Base-by-base conservation (phyloP, 2,797 vertebrate species). In the Enteromius treurensis region DNA sequence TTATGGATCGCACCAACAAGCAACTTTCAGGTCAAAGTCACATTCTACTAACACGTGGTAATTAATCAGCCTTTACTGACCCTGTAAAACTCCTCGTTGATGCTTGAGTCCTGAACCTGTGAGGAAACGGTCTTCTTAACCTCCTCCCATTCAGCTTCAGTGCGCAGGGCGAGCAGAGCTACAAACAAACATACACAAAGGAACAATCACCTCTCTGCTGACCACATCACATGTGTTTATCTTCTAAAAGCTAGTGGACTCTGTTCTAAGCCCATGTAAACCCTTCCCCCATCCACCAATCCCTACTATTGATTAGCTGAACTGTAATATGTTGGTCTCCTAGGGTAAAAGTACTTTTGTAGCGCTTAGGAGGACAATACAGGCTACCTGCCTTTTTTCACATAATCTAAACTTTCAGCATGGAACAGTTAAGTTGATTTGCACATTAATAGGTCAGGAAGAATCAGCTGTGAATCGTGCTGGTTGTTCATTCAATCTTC, bases 31-130 rank as follows among this genome's bases (percentile, higher is more conserved):
- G 37, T 73, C 64, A 64, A 40, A 37, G n/a, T 73, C n/a, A 78
- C 40, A 69, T 68, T 81, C 65, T 69, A 68, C 9, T 29, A 49
- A 80, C 47, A 74, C 5, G 19, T 42, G 21, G 47, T 45, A 19
- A 37, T 49, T 81, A 58, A 77, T 23, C 26, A 58, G 42, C 40
- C 47, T 49, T 70, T 34, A 70, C 85, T 88, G 90, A 99, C 98
- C 96, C 97, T 98, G 86, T 95, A 96, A 85, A 98, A 93, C 89
- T 98, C 96, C 68, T 96, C 95, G 40, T 95, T 96, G 87, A 97
- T 91, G 42, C 96, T 94, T 26, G 95, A 95, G 83, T 97, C 96
- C 86, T 95, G 94, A 53, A 94, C 94, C 83, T 96, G 95, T 64
- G 96, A 92, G 87, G 90, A 92, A 84, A 98, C 93, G 88, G 93